These are phyloP conservation scores for Mythimna pallens DNA, from an alignment of 2,888 invertebrate genomes.

Conservation along the genomic window DNA sequence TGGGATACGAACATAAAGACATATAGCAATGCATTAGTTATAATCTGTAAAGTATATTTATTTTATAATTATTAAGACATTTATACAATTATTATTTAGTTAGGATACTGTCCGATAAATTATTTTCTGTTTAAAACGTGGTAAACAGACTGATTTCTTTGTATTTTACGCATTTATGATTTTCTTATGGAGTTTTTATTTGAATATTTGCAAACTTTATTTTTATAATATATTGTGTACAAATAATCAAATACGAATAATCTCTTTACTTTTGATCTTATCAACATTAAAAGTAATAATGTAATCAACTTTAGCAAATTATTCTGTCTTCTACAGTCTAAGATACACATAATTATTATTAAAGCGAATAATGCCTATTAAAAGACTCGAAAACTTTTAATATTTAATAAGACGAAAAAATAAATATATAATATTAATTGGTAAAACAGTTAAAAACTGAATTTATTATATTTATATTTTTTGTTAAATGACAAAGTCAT, in stretches of 20 bases:
- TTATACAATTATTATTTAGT: slow-evolving; percentile 23
- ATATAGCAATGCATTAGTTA: slow-evolving; percentile 33
- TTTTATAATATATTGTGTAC: neutral
- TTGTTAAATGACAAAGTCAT: slow-evolving; percentile 71
- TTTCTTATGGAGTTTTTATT: slow-evolving; percentile 12
- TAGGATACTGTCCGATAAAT: slow-evolving; percentile 29
- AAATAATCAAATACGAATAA: neutral
- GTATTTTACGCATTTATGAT: slow-evolving; percentile 52
- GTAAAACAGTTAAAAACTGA: slow-evolving; percentile 42
- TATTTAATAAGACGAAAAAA: slow-evolving; percentile 24
- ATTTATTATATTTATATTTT: slow-evolving; percentile 39
- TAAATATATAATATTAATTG: slow-evolving; percentile 1
- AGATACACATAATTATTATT: no score
- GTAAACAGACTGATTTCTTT: slow-evolving; percentile 49
- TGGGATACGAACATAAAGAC: slow-evolving; percentile 10
- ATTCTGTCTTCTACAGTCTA: neutral
- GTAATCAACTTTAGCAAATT: no score
- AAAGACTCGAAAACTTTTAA: slow-evolving; percentile 32
- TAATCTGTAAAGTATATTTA: slow-evolving; percentile 41
- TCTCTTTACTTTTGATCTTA: slow-evolving; percentile 17
- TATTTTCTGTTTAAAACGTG: slow-evolving; percentile 51
- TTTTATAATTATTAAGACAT: slow-evolving; percentile 30
- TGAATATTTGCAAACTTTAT: slow-evolving; percentile 1
- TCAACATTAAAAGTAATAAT: slow-evolving; percentile 37
- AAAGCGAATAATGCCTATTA: neutral